phyloP scores from a whole-genome alignment of 1,140 invertebrate genomes.

The Stegodyphus mimosarum region DNA sequence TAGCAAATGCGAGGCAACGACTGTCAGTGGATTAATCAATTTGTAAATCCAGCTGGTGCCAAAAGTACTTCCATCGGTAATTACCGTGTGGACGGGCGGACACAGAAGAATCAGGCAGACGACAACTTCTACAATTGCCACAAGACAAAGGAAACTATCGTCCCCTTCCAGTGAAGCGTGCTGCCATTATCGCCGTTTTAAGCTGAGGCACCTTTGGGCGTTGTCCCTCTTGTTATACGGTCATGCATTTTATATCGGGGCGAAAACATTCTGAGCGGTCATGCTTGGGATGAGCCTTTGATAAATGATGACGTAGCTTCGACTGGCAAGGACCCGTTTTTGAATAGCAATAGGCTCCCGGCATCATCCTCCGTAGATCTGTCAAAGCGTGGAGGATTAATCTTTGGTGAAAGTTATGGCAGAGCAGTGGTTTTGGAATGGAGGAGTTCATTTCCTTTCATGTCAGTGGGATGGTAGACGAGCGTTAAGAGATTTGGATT shows the following conservation, averaged over 20 bases:
- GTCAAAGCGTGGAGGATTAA: slow-evolving; percentile 33
- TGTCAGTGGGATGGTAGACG: slow-evolving; percentile 26
- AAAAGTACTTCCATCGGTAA: no score
- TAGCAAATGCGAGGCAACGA: no score
- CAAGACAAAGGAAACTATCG: no score
- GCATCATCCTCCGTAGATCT: slow-evolving; percentile 10
- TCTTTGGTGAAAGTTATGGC: slow-evolving; percentile 27
- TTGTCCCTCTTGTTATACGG: slow-evolving; percentile 51
- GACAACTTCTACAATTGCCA: no score
- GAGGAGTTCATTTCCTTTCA: not conserved
- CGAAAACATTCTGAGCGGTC: slow-evolving; percentile 43
- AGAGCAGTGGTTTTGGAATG: slow-evolving; percentile 20
- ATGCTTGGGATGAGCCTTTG: slow-evolving; percentile 37
- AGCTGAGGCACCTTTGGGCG: slow-evolving; percentile 15
- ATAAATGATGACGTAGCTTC: slow-evolving; percentile 42
- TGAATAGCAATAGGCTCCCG: slow-evolving; percentile 31
- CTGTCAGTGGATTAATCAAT: no score
- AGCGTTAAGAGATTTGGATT: not conserved
- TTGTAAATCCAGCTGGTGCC: no score
- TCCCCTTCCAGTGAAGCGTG: slow-evolving; percentile 5
- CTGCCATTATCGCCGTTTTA: slow-evolving; percentile 23
- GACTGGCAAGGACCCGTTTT: slow-evolving; percentile 44
- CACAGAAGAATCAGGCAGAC: no score
- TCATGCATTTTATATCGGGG: slow-evolving; percentile 55
- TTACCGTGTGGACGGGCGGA: no score